Base-by-base conservation (phyloP, 37 sponge, comb jelly and placozoan species). In the Ianthella basta region DNA sequence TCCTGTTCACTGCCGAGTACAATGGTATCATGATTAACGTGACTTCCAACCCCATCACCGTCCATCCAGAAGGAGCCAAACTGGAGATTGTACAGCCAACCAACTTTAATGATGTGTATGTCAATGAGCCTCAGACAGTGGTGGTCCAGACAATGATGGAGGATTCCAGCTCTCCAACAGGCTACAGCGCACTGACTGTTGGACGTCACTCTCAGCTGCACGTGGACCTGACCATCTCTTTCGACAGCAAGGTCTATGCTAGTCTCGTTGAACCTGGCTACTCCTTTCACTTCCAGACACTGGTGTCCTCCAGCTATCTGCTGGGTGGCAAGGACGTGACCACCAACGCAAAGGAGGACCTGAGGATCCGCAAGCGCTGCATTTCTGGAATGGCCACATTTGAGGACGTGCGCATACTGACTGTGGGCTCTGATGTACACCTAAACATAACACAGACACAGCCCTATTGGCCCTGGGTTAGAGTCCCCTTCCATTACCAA, bases 381-480 rank as follows among this genome's bases (percentile, higher is more conserved):
- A 16, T 56, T 5, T 8, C 3, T 55, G 89, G 89, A 25, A 25
- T 18, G 15, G 89, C 85, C 20, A 83, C 85, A 0, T 89, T 89
- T 63, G 34, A n/a, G 0, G 89, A 85, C 30, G 67, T 89, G 18
- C 85, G 89, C 21, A 80, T 89, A 8, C 38, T 79, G 66, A 85
- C 85, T 59, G 73, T 25, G 5, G 85, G 72, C 29, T 57, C 39
- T 32, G 80, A 84, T 80, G 82, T 89, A 4, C 85, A 79, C 23
- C 39, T 89, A 8, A 89, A 89, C 55, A 82, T 89, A 55, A 89
- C 89, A 20, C 89, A 89, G 59, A 85, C 85, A 21, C 80, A 82
- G 16, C 59, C 85, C 1, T 66, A 80, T 34, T 79, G 29, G 33
- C 89, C 89, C 0, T 89, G 89, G 89, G 83, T 73, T 72, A 80